Evolutionary conservation across 2,888 invertebrate species (phyloP).

Genomic region (Drosophila peninsularis): DNA sequence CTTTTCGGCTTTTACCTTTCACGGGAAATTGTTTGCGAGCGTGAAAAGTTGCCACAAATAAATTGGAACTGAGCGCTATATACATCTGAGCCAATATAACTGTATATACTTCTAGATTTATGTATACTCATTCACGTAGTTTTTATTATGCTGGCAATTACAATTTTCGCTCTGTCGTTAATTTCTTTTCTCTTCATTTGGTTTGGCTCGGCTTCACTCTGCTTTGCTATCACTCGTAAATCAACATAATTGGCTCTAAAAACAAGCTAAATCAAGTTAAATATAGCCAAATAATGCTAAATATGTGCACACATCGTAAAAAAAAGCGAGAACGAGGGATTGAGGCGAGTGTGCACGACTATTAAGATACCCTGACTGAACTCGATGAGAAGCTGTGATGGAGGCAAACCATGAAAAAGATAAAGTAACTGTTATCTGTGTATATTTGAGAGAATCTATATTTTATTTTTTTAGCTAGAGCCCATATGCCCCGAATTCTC

Average conservation of each 20-base stretch:
- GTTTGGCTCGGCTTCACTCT: neutral
- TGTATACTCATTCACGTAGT: constrained; percentile 12
- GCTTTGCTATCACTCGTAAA: constrained; percentile 38
- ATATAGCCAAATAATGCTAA: constrained; percentile 35
- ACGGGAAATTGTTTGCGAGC: constrained; percentile 49
- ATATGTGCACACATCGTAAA: constrained; percentile 42
- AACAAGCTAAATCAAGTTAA: constrained; percentile 35
- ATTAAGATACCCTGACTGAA: neutral
- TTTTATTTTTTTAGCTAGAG: neutral
- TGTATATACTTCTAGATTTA: neutral
- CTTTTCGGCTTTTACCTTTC: constrained; percentile 13
- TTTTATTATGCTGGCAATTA: constrained; percentile 36
- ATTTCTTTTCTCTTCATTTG: constrained; percentile 20
- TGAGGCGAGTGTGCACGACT: neutral
- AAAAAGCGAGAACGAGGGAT: neutral
- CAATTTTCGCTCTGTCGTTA: constrained; percentile 30
- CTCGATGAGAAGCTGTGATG: neutral
- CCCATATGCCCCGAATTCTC: neutral
- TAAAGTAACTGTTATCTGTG: neutral
- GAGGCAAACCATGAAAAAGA: neutral
- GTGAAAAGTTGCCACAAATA: constrained; percentile 53
- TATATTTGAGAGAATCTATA: neutral
- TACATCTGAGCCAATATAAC: no score
- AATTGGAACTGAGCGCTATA: constrained; percentile 31
- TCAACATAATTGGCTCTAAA: constrained; percentile 54